Conservation (phyloP, 1,140 invertebrate species). For the Octopus bimaculoides region DNA sequence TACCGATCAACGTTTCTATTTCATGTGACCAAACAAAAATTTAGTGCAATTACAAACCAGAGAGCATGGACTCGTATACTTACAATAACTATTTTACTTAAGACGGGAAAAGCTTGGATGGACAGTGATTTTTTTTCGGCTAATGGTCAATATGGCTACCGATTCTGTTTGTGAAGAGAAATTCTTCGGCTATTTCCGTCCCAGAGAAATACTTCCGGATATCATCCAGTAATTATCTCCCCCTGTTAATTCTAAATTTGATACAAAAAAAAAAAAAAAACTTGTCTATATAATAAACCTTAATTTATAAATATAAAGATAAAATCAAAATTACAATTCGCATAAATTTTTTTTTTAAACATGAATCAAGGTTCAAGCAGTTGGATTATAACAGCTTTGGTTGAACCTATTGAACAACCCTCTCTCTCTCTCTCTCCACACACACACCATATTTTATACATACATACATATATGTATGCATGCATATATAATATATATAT, state of each 20-base stretch:
- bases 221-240: background rate
- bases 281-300: no score
- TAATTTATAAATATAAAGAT: no score
- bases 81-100: background rate
- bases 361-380: no score
- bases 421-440: no score
- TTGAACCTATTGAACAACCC: no score
- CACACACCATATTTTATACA: no score
- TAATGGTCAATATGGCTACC: constrained; percentile 11
- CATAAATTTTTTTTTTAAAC: no score
- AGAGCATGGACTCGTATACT: background rate
- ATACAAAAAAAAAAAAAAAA: background rate
- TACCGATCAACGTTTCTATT: background rate
- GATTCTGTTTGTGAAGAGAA: constrained; percentile 3
- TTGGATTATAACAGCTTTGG: no score
- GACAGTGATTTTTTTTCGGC: constrained; percentile 9
- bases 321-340: no score
- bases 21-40: background rate
- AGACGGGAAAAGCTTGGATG: constrained; percentile 3
- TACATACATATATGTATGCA: no score
- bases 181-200: constrained; percentile 6
- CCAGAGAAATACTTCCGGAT: constrained; percentile 8
- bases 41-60: background rate
- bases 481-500: no score
- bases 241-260: background rate